A percentile compares a stretch with the other conserved stretches of the same genome.
These are phyloP conservation scores for Bombus superbus DNA, from an alignment of 1,140 invertebrate species.

Conservation along the genomic window DNA sequence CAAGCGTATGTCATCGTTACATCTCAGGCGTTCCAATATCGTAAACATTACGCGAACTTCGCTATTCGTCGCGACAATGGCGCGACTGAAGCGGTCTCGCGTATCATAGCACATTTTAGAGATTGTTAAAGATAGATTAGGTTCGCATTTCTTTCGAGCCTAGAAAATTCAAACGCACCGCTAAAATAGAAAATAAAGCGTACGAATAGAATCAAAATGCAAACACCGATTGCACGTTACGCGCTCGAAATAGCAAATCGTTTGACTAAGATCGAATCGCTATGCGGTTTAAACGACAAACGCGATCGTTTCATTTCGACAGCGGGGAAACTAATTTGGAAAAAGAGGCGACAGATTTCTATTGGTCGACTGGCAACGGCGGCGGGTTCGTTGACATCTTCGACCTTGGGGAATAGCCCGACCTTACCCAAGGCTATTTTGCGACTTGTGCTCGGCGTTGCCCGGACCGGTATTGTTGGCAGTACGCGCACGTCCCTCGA, in stretches of 20 bases:
- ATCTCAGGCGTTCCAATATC: not conserved
- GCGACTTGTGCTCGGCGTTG: conserved; percentile 39
- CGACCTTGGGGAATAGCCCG: conserved; percentile 51
- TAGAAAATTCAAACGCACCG: not conserved
- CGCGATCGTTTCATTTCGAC: not conserved
- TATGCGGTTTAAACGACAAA: not conserved
- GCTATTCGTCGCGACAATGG: too few relatives aligned
- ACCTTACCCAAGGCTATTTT: conserved; percentile 68
- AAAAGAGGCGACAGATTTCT: not conserved
- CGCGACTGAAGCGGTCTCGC: too few relatives aligned
- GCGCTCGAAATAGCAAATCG: too few relatives aligned
- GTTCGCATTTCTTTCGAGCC: not conserved
- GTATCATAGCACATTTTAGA: too few relatives aligned
- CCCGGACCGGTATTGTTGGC: conserved; percentile 49
- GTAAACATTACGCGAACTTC: not conserved
- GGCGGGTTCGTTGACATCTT: conserved; percentile 52
- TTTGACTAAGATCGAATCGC: not conserved
- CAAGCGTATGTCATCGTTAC: conserved; percentile 6
- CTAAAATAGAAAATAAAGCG: too few relatives aligned
- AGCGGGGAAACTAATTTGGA: not conserved
- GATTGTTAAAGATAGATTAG: not conserved
- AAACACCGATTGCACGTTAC: not conserved
- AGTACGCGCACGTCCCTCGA: conserved; percentile 50
- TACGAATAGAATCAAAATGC: too few relatives aligned
- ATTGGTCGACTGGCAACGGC: conserved; percentile 10